Base-by-base conservation (phyloP, 1,140 invertebrate species). In the Diploscapter pachys region DNA sequence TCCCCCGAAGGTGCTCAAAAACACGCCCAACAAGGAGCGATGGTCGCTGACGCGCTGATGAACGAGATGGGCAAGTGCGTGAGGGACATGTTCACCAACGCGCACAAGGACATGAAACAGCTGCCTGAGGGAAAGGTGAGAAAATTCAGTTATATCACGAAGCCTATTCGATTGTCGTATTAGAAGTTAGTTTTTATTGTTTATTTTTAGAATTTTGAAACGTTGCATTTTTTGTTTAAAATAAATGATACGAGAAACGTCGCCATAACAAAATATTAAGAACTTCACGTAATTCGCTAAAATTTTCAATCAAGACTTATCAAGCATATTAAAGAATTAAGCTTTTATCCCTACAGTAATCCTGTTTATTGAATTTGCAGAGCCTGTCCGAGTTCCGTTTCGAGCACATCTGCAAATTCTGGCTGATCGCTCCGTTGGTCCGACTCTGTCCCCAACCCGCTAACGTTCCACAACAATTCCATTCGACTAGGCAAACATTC, bases 51-150 rank as follows among this genome's bases (percentile, higher is more conserved):
- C 51, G 65, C 75, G 8, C 55, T 76, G 50, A 64, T 72, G 62
- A 51, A 50, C 3, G 75, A 76, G 56, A 76, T 76, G 59, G 75
- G 69, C 13, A 71, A 72, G 62, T 66, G 75, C 61, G 65, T 63
- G 48, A 64, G 31, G n/a, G 69, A 71, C 11, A 11, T 64, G 59
- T 71, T 70, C 8, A 5, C 56, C 2, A 52, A n/a, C n/a, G 72
- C 72, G 5, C 67, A 70, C 66, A 75, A 68, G 49, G 54, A 4
- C n/a, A 52, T 63, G 6, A 70, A 31, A 3, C 59, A 75, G 4
- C 31, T 75, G 61, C 67, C 67, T 3, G 6, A 69, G 11, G 67
- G 11, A 9, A 54, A n/a, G 52, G 53, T 59, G 13, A 51, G 67
- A 2, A 48, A 9, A 31, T 31, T 31, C 57, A 59, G 13, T 13